A percentile compares a stretch with the other conserved stretches of the same genome.
These are phyloP conservation scores for Silurus lanzhouensis DNA, from an alignment of 2,797 vertebrate genomes.

Conservation along the genomic window DNA sequence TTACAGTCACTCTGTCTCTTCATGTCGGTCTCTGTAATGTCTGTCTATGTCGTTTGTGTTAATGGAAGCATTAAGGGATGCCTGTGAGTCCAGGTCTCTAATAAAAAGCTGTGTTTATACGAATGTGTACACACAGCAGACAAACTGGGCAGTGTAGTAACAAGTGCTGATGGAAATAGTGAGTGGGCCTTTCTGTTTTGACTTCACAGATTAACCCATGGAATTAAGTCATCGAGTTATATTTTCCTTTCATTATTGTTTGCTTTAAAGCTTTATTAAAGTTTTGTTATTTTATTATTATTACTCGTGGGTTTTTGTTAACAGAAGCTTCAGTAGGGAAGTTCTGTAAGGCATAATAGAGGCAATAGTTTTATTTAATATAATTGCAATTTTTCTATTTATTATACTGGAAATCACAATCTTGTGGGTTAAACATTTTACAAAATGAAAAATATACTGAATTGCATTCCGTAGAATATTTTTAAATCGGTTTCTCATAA, in stretches of 20 bases:
- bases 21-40: slow-evolving; percentile 32
- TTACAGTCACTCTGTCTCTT: slow-evolving; percentile 38
- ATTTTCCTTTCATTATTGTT: background rate
- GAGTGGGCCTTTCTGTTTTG: background rate
- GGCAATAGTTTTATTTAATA: background rate
- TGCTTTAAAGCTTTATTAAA: background rate
- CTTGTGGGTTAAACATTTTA: background rate
- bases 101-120: slow-evolving; percentile 41
- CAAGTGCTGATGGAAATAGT: background rate
- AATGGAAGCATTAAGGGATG: slow-evolving; percentile 38
- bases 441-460: background rate
- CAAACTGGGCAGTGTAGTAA: background rate
- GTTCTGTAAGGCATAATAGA: background rate
- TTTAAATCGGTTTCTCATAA: background rate
- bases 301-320: background rate
- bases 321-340: background rate
- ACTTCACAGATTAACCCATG: background rate
- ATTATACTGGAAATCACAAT: background rate
- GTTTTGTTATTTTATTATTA: background rate
- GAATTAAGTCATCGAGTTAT: background rate
- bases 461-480: background rate
- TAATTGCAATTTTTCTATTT: background rate
- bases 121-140: slow-evolving; percentile 23
- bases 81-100: slow-evolving; percentile 19
- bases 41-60: slow-evolving; percentile 29